A percentile compares a stretch with the other conserved stretches of the same genome.
phyloP scores from a whole-genome alignment of 2,113 vertebrate species.

The Lonchura striata region DNA sequence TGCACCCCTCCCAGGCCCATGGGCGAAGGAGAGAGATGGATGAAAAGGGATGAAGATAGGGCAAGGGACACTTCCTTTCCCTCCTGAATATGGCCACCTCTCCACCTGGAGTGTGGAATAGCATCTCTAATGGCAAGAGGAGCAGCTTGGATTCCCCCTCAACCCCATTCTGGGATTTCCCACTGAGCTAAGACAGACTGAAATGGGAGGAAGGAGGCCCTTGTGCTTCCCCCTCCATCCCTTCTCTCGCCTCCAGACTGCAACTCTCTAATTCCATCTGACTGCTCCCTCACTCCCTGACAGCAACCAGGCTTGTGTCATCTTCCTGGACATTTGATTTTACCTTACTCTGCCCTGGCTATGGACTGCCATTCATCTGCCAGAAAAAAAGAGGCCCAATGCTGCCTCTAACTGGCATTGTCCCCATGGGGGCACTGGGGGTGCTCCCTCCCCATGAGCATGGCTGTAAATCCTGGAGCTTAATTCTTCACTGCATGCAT shows the following conservation, averaged over 20 bases:
- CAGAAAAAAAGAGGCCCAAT: background rate
- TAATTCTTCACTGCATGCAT: background rate
- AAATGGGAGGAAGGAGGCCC: background rate
- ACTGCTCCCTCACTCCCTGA: background rate
- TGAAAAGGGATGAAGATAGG: background rate
- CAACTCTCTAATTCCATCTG: background rate
- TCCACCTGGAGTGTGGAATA: background rate
- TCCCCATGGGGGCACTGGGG: background rate
- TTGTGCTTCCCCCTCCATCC: background rate
- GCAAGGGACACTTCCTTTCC: background rate
- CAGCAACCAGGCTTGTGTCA: background rate
- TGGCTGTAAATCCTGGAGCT: background rate
- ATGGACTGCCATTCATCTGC: conserved; percentile 6
- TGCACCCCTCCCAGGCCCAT: accelerated
- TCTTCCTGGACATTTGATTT: background rate
- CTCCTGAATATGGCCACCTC: background rate
- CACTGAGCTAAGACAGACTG: background rate
- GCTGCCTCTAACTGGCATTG: background rate
- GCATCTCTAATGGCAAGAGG: background rate
- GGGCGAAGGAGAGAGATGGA: background rate
- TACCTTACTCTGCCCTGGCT: conserved; percentile 2
- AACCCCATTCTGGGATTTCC: background rate
- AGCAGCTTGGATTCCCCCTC: accelerated
- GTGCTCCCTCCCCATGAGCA: background rate
- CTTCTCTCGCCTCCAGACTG: background rate